Base-by-base conservation (phyloP, 2,113 vertebrate species). In the Podarcis cretensis region DNA sequence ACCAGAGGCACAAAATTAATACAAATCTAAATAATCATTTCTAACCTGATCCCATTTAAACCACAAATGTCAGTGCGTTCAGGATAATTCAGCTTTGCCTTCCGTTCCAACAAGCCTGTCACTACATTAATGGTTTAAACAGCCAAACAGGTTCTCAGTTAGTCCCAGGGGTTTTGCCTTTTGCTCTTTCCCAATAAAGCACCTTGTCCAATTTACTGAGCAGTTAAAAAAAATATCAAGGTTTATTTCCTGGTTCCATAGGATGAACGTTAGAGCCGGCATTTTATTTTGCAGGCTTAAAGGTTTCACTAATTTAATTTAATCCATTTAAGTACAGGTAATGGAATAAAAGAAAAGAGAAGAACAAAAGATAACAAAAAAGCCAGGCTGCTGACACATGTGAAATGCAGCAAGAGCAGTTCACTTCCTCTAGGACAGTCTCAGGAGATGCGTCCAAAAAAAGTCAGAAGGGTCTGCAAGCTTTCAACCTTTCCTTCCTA, bases 301-400 rank as follows among this genome's bases (percentile, higher is more conserved):
- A 93, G 91, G 95, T 94, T 94, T 89, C 93, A 89, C 92, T 96
- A 96, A 96, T 97, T 97, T 94, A 88, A 95, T 95, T 83, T 94
- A 96, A 97, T 97, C 95, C 89, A 92, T 79, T 95, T 96, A 95
- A 95, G 88, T 79, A 92, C 25, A 30, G 92, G 92, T 93, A 95
- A 96, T 91, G 82, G 82, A 87, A 92, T 83, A 74, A 89, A 30
- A 87, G 91, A 87, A 87, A 27, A 5, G 54, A 2, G 2, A 9
- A 40, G 48, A 16, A 8, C 30, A 71, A 40, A 35, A 12, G 1
- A 69, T 37, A 63, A 30, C 2, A 30, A 91, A 88, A 94, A 92
- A 25, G 2, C 66, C 66, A 69, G 3, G 89, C 87, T 93, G 89
- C 92, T 91, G 90, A 88, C 87, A 90, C 71, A 86, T 93, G 90